Conservation (phyloP, 2,113 vertebrate species). For the Oreochromis spilurus region DNA sequence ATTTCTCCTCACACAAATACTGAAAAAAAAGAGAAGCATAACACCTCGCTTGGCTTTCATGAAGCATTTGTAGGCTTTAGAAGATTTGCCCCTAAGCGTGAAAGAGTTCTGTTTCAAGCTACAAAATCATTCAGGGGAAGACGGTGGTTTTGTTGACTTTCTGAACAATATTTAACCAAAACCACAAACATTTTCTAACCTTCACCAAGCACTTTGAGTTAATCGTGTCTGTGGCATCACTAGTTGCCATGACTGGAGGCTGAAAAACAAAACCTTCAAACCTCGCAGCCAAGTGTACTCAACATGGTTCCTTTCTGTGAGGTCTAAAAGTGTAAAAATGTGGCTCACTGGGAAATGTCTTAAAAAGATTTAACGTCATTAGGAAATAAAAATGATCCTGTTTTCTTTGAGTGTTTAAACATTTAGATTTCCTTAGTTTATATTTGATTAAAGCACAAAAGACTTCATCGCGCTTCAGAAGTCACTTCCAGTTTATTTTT, state of each 20-base stretch:
- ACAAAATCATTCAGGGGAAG: not conserved
- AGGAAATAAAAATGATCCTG: not conserved
- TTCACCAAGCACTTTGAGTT: not conserved
- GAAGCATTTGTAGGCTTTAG: not conserved
- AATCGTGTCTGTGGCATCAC: not conserved
- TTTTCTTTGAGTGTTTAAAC: not conserved
- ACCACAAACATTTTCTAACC: not conserved
- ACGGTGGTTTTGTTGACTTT: not conserved
- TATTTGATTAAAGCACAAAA: not conserved
- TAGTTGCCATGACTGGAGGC: not conserved
- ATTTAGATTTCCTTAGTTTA: not conserved
- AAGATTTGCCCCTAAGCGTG: not conserved
- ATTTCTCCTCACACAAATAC: not conserved
- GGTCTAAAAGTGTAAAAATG: not conserved
- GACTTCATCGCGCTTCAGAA: not conserved
- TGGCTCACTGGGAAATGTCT: not conserved
- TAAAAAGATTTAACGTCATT: not conserved
- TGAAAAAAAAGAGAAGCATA: not conserved
- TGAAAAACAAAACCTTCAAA: not conserved
- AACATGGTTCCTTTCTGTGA: not conserved
- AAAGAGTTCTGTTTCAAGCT: not conserved
- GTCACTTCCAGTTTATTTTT: not conserved
- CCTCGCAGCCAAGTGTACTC: not conserved
- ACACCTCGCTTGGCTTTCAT: not conserved
- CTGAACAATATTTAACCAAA: not conserved